phyloP scores from a whole-genome alignment of 2,888 invertebrate species.

The Polylopha cassiicola region DNA sequence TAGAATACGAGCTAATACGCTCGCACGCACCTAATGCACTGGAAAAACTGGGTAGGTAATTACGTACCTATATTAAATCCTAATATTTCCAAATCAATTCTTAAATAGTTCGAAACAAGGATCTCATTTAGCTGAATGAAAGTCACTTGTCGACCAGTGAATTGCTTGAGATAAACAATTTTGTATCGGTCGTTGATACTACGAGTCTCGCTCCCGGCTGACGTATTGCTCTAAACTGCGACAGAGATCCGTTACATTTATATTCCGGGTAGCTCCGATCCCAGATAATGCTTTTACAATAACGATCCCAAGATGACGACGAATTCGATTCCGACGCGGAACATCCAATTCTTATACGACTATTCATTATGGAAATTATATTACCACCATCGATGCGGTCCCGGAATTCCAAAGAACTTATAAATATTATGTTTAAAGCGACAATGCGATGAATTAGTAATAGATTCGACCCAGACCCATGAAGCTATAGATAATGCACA shows the following conservation, averaged over 20 bases:
- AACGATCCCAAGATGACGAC: conserved; percentile 59
- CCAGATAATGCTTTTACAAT: conserved; percentile 71
- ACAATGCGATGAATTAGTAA: conserved; percentile 20
- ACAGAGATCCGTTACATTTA: conserved; percentile 55
- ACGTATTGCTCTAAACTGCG: conserved; percentile 64
- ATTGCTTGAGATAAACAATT: no score
- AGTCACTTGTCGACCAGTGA: no score
- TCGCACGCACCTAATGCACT: no score
- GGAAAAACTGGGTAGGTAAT: no score
- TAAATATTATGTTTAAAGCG: conserved; percentile 32
- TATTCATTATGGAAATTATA: conserved; percentile 50
- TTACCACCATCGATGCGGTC: no score
- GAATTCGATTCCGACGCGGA: conserved; percentile 59
- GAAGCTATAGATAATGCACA: conserved; percentile 9
- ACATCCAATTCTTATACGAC: conserved; percentile 34
- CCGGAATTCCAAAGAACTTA: conserved; percentile 27
- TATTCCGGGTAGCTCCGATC: conserved; percentile 60
- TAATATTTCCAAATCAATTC: no score
- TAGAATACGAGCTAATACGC: no score
- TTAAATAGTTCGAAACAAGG: no score
- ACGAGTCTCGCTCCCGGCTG: conserved; percentile 34
- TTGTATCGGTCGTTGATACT: no score
- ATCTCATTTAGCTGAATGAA: no score
- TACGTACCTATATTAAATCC: no score
- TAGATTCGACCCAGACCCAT: conserved; percentile 8